These are phyloP conservation scores for Drosophila bocki DNA, from an alignment of 1,140 invertebrate genomes.

Conservation along the genomic window DNA sequence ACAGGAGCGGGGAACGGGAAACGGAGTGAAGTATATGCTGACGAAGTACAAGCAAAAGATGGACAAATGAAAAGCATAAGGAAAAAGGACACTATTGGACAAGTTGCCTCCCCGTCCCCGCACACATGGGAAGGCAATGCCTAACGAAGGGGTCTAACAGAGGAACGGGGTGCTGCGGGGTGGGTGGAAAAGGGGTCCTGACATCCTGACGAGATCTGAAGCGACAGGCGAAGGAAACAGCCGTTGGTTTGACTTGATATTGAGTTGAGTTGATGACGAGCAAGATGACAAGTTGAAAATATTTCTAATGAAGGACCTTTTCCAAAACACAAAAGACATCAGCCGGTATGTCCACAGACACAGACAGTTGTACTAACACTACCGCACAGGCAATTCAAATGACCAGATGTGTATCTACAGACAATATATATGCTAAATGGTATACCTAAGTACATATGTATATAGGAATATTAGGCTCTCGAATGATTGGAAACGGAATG, in stretches of 20 bases:
- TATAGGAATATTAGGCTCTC: not conserved
- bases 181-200: constrained; percentile 22
- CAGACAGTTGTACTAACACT: constrained; percentile 12
- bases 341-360: constrained; percentile 27
- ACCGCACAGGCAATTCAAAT: constrained; percentile 22
- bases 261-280: constrained; percentile 82
- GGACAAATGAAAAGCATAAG: constrained; percentile 79
- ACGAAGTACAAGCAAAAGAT: constrained; percentile 71
- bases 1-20: constrained; percentile 11
- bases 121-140: constrained; percentile 37
- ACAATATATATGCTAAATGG: constrained; percentile 6
- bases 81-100: constrained; percentile 82
- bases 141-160: constrained; percentile 13
- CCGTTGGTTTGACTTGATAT: constrained; percentile 80
- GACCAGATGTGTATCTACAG: constrained; percentile 8
- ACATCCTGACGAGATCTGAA: constrained; percentile 76
- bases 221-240: constrained; percentile 73
- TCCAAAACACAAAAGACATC: constrained; percentile 69
- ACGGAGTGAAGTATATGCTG: constrained; percentile 22
- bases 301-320: constrained; percentile 84
- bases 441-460: not conserved
- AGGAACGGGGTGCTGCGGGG: not conserved
- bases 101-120: constrained; percentile 33
- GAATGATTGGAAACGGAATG: too few relatives aligned
- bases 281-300: constrained; percentile 83